These are phyloP conservation scores for Hippoglossus stenolepis DNA, from an alignment of 2,113 vertebrate species.

Conservation along the genomic window DNA sequence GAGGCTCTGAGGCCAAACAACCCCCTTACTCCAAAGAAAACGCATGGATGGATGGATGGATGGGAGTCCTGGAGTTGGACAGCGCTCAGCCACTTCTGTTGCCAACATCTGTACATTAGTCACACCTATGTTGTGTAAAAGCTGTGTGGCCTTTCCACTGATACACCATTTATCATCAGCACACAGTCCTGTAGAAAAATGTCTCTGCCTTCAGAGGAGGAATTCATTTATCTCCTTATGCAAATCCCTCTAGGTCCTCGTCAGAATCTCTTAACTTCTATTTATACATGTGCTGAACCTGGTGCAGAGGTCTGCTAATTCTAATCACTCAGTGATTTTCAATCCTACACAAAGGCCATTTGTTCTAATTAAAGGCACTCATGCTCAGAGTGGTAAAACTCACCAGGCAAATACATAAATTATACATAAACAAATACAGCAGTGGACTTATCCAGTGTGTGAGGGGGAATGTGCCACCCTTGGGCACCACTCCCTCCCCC, in stretches of 20 bases:
- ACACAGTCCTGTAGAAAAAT: neutral
- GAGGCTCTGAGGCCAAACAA: conserved; percentile 25
- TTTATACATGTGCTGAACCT: neutral
- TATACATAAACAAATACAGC: conserved; percentile 7
- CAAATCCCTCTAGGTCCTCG: conserved; percentile 15
- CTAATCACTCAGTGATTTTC: conserved; percentile 21
- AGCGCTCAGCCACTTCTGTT: neutral
- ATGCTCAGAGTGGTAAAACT: neutral
- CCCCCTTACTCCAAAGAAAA: neutral
- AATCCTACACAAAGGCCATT: conserved; percentile 23
- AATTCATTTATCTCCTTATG: conserved; percentile 20
- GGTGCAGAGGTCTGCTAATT: conserved; percentile 4
- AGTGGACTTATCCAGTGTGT: neutral
- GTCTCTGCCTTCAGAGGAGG: neutral
- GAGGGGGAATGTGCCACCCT: neutral
- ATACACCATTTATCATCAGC: conserved; percentile 11
- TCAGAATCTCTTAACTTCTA: neutral
- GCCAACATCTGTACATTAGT: conserved; percentile 54
- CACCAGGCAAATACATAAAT: conserved; percentile 11
- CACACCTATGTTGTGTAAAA: conserved; percentile 35
- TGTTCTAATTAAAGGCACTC: conserved; percentile 24
- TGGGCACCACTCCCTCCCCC: no score
- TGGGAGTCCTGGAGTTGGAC: conserved; percentile 6
- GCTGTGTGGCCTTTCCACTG: neutral
- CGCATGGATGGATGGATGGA: neutral